Base-by-base conservation (phyloP, 1,140 invertebrate species). In the Campoletis sonorensis region DNA sequence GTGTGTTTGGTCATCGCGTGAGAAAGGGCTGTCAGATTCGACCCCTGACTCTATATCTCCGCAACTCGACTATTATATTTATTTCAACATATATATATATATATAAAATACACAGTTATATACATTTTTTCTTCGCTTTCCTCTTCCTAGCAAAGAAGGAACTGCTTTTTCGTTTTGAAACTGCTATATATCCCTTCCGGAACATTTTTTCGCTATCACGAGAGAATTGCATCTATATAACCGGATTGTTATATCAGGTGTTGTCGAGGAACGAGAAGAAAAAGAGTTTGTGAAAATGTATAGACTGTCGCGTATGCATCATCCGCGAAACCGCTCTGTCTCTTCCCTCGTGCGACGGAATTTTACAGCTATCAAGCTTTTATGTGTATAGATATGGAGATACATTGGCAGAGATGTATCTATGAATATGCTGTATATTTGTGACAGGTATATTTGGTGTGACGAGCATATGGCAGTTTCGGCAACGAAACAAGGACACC, bases 11-110 rank as follows among this genome's bases (percentile, higher is more conserved):
- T 84, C 81, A 84, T 85, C 84, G 84, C 91, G 91, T 92, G 91
- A 92, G 91, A 92, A 92, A 92, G 89, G 89, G 86, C 87, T 88
- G 84, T 86, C 84, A 83, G 85, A 91, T 89, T 88, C 87, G 89
- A 90, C 90, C 90, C 91, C 84, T 82, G 78, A 64, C 80, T 70
- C 81, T 81, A 78, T 83, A 78, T 83, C 67, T 40, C n/a, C 58
- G 8, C 16, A 37, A 54, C 58, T 75, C 67, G 21, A 45, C 54
- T 73, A 70, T 70, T 33, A 70, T 70, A 26, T 33, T 79, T 68
- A 73, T 75, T 79, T 73, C 23, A 73, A 8, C 49, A 18, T 73
- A 79, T 79, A 70, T 49, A 49, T 58, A 67, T 37, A 58, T 7
- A 58, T 58, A 8, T n/a, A n/a, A 3, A 2, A 7, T 58, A 58